Base-by-base conservation (phyloP, 2,113 vertebrate species). In the Barbus barbus region DNA sequence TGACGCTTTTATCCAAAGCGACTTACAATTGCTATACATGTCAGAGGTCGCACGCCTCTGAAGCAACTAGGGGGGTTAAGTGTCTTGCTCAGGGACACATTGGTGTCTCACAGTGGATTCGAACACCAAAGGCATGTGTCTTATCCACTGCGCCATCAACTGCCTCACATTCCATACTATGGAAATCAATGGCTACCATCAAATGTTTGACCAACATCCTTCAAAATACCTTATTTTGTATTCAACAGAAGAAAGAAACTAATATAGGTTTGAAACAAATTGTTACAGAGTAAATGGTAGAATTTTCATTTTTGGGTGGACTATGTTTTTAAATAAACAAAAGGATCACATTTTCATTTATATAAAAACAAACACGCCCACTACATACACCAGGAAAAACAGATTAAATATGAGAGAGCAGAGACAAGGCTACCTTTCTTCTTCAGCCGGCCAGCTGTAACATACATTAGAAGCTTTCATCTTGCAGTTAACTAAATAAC, bases 391-490 rank as follows among this genome's bases (percentile, higher is more conserved):
- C 20, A 16, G 87, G 76, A 84, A 80, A 78, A 85, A 91, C 82
- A 88, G 63, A 88, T 89, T 78, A 33, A 83, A 85, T 85, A 65
- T 82, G 60, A 83, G 20, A 83, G 51, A 82, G 87, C 60, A 53
- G 60, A 86, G 84, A 84, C 61, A 86, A 86, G 87, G 86, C 92
- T 95, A 95, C 94, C 94, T 95, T 94, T 95, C 87, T 89, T 87
- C 91, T 94, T 95, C 86, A 89, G 90, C 71, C 92, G 93, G 93
- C 94, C 94, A 93, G 93, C 94, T 95, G 94, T 92, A 95, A 95
- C 92, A 90, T 90, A 94, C 89, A 93, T 85, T 92, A 94, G 88
- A 94, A 87, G 93, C 85, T 92, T 87, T 91, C 91, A 92, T 81
- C 86, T 87, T 78, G 88, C 46, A 77, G 44, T 67, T 72, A 93